Conservation (phyloP, 2,113 vertebrate species). For the Dicaeum eximium region DNA sequence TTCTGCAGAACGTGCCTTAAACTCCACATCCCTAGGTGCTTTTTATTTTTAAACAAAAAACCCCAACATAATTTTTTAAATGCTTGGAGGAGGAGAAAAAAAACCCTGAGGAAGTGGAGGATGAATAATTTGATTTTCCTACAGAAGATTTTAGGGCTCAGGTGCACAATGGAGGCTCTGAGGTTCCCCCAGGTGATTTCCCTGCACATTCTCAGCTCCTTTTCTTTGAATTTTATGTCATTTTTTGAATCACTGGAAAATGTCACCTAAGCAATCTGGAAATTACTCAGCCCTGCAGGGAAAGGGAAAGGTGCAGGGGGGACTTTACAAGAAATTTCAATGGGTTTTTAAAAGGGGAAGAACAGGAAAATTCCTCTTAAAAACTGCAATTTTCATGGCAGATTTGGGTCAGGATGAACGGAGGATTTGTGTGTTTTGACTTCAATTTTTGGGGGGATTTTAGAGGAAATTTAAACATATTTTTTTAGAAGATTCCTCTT, state of each 20-base stretch:
- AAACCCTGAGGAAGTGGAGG: neutral
- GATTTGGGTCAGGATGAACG: no score
- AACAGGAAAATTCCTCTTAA: neutral
- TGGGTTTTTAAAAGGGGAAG: neutral
- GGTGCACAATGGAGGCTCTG: neutral
- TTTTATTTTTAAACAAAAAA: neutral
- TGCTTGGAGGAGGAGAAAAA: neutral
- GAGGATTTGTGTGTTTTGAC: neutral
- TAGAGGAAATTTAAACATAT: neutral
- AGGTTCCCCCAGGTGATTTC: slow-evolving; percentile 41
- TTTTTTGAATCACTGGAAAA: slow-evolving; percentile 1
- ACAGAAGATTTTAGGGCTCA: fast-evolving
- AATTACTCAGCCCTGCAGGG: slow-evolving; percentile 33
- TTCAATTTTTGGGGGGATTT: neutral
- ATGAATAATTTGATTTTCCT: neutral
- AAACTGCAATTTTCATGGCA: neutral
- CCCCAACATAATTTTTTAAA: neutral
- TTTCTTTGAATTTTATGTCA: slow-evolving; percentile 25
- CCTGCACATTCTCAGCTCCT: neutral
- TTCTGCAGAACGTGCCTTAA: neutral
- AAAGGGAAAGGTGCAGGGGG: neutral
- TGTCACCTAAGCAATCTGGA: neutral
- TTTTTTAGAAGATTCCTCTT: neutral
- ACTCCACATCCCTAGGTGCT: neutral
- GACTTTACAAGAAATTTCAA: neutral